Percentiles rank a stretch among this genome's conserved stretches.
phyloP scores from a whole-genome alignment of 2,888 invertebrate genomes.

The Biston stratarius region DNA sequence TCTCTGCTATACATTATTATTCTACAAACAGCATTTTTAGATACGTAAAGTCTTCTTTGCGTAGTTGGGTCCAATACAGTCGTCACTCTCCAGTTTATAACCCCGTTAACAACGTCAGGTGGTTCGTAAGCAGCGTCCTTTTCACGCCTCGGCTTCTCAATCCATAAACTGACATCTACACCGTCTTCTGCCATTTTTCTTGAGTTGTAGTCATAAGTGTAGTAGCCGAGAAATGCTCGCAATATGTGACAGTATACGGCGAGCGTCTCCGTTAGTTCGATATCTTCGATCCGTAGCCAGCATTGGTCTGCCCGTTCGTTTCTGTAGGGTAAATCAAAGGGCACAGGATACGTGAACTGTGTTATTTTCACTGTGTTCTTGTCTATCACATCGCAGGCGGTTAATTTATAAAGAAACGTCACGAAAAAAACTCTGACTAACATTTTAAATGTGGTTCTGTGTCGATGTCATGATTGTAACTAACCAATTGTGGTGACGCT shows the following conservation, averaged over 20 bases:
- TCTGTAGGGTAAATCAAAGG: constrained; percentile 72
- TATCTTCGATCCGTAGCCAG: constrained; percentile 77
- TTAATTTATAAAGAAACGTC: constrained; percentile 47
- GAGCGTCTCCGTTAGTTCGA: constrained; percentile 72
- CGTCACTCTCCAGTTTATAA: constrained; percentile 71
- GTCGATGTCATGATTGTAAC: constrained; percentile 77
- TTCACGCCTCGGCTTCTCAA: constrained; percentile 61
- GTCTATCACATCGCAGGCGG: constrained; percentile 42
- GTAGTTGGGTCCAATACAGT: constrained; percentile 73
- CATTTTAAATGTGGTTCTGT: constrained; percentile 79
- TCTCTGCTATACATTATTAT: constrained; percentile 77
- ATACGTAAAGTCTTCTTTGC: constrained; percentile 71
- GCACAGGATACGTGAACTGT: constrained; percentile 69
- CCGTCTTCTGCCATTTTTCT: constrained; percentile 73
- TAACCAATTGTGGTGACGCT: constrained; percentile 68
- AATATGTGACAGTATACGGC: constrained; percentile 69
- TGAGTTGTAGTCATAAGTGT: constrained; percentile 74
- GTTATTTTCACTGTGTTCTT: constrained; percentile 47
- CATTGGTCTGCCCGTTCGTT: constrained; percentile 79
- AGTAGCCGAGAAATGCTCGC: constrained; percentile 66
- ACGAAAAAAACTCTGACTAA: constrained; percentile 60
- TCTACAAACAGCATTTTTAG: constrained; percentile 69
- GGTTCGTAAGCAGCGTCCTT: constrained; percentile 55
- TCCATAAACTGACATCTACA: constrained; percentile 75
- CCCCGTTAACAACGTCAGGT: constrained; percentile 49